Base-by-base conservation (phyloP, 2,113 vertebrate genomes). In the Pontoporia blainvillei region DNA sequence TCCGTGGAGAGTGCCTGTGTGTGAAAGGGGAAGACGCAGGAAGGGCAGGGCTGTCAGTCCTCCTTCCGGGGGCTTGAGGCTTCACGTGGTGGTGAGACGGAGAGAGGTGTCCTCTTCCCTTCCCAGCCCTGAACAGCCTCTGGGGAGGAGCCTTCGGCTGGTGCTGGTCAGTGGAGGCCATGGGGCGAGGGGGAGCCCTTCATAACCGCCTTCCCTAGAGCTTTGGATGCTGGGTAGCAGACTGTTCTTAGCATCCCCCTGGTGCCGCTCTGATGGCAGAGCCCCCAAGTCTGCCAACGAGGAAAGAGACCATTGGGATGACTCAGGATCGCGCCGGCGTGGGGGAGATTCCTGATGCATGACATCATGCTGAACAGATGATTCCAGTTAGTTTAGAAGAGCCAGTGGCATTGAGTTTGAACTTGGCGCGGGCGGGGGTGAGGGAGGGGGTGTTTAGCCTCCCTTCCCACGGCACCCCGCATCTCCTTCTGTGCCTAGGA, bases 11-110 rank as follows among this genome's bases (percentile, higher is more conserved):
- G 81, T 91, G 91, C 34, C 27, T 97, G 90, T 97, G 83, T 97
- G 97, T 95, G 93, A 96, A 96, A 97, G 96, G 96, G 96, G 72
- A 98, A 82, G 86, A 73, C 67, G 14, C n/a, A 2, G 41, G 59
- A 46, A 54, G 64, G 61, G 59, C 11, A 13, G 0, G 71, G 5
- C 13, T 10, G 3, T 44, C 14, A 2, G 46, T 36, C 62, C 67
- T 78, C 86, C 25, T 75, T 41, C 9, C 3, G 8, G 4, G 14
- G 27, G 36, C 75, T 62, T 1, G 14, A 29, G 61, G 61, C n/a
- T 29, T 36, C 62, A 69, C 79, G 12, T 31, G 62, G 72, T 64
- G n/a, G 31, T 31, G 20, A 46, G 54, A 57, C 11, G 1, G 44
- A 69, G 69, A 67, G 10, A 52, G 52, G 27, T 14, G 29, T 9